Evolutionary conservation across 2,797 vertebrate genomes (phyloP), one percentile per base, ranked within the genome.

Genomic region (Pantherophis vulpinus): DNA sequence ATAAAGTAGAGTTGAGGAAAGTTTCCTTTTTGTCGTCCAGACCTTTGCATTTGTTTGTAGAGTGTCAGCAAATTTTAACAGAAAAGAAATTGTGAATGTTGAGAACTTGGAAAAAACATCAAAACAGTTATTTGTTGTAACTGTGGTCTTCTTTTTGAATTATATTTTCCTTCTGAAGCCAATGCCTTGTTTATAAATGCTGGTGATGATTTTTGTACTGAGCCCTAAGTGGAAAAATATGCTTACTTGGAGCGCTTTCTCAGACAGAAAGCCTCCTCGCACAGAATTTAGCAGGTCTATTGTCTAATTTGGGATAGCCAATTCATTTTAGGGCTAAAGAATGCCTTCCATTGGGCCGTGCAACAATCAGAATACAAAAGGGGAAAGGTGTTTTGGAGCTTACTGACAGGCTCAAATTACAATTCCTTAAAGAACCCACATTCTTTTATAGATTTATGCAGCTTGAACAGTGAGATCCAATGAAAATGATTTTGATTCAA

Each of bases 41-140:
- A 91, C 29, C 66, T 91, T 91, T 91, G 79, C 55, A 91, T 88
- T 93, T 91, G 74, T 91, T 88, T 88, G 63, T 79, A 79, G 29
- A 56, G 63, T 20, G 90, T 90, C 90, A 93, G 56, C 61, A 90
- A 83, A 47, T 37, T 61, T 54, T 56, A 87, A 83, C 23, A 60
- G 60, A 79, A 59, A 60, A 54, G 20, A 86, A 47, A 37, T 23
- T 90, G 18, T 87, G 37, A 70, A 23, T 32, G 83, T 66, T 47
- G 27, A 93, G 55, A 91, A 93, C 23, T 60, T 88, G 37, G 20
- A 79, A 93, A 93, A 87, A 88, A 59, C 27, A 61, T 89, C 63
- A 60, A 58, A 42, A 90, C 61, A 60, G 55, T 91, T 88, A 47
- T 18, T 70, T 79, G n/a, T 93, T 87, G 20, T 14, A 61, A 79